These are phyloP conservation scores for Aplocera efformata DNA, from an alignment of 2,888 invertebrate genomes.

Conservation along the genomic window DNA sequence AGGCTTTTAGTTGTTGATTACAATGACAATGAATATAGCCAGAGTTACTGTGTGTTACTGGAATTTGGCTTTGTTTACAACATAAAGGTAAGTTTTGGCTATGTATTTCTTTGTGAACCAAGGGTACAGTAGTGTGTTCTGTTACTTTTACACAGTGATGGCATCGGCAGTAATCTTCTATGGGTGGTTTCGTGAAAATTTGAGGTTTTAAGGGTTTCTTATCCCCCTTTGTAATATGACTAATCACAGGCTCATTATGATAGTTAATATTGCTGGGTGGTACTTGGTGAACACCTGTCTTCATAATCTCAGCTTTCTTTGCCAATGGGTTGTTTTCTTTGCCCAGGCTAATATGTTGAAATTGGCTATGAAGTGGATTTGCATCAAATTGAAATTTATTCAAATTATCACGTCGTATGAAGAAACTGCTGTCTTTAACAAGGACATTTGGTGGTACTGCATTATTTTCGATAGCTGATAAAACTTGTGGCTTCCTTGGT, in stretches of 20 bases:
- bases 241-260: constrained; percentile 1
- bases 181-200: constrained; percentile 1
- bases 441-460: constrained; percentile 41
- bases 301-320: constrained; percentile 47
- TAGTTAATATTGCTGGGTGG: constrained; percentile 5
- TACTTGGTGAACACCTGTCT: constrained; percentile 20
- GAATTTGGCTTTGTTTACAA: not conserved
- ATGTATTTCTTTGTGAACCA: constrained; percentile 6
- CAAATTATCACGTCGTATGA: constrained; percentile 55
- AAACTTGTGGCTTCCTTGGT: constrained; percentile 22
- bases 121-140: constrained; percentile 16
- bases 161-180: constrained; percentile 44
- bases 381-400: constrained; percentile 34
- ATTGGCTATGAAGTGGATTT: constrained; percentile 39
- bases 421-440: constrained; percentile 54
- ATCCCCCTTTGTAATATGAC: constrained; percentile 6
- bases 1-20: constrained; percentile 25
- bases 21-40: constrained; percentile 15
- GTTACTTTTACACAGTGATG: constrained; percentile 49
- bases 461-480: constrained; percentile 41
- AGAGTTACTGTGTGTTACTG: not conserved
- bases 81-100: constrained; percentile 11
- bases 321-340: constrained; percentile 56
- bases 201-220: constrained; percentile 1
- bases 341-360: constrained; percentile 41